Percentiles rank a stretch among this genome's conserved stretches.
Conservation (phyloP, 2,888 invertebrate species). For the Mayetiola destructor region DNA sequence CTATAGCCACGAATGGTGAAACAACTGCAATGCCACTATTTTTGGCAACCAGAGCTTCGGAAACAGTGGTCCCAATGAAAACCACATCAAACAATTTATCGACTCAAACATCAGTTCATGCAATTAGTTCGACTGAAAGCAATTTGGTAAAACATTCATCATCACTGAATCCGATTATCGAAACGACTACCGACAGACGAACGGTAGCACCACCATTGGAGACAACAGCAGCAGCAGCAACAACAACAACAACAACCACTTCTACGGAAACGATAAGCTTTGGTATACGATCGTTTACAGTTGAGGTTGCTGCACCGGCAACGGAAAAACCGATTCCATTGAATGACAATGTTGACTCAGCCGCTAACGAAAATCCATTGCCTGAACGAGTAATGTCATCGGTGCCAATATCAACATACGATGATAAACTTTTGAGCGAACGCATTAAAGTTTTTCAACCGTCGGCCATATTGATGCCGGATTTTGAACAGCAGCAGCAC, state of each 20-base stretch:
- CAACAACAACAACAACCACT: constrained; percentile 23
- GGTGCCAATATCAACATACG: constrained; percentile 7
- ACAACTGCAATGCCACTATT: constrained; percentile 33
- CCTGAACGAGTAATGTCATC: not conserved
- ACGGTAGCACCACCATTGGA: no score
- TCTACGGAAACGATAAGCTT: constrained; percentile 22
- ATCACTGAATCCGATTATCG: constrained; percentile 26
- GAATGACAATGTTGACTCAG: not conserved
- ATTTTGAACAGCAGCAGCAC: not conserved
- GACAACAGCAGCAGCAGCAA: not conserved
- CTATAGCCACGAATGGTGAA: constrained; percentile 30
- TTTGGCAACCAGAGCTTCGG: not conserved
- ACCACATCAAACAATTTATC: constrained; percentile 1
- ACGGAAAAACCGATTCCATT: constrained; percentile 17
- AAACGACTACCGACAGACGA: no score
- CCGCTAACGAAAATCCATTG: not conserved
- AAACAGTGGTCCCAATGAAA: not conserved
- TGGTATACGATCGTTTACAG: constrained; percentile 21
- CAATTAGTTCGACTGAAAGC: constrained; percentile 7
- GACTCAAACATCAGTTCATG: not conserved
- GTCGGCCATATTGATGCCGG: no score
- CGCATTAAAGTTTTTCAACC: not conserved
- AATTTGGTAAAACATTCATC: constrained; percentile 6
- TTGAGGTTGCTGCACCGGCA: constrained; percentile 20
- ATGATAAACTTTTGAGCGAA: constrained; percentile 3